Evolutionary conservation across 1,140 invertebrate species (phyloP), one percentile per base, ranked within the genome.

Genomic region (Bombus picipes): DNA sequence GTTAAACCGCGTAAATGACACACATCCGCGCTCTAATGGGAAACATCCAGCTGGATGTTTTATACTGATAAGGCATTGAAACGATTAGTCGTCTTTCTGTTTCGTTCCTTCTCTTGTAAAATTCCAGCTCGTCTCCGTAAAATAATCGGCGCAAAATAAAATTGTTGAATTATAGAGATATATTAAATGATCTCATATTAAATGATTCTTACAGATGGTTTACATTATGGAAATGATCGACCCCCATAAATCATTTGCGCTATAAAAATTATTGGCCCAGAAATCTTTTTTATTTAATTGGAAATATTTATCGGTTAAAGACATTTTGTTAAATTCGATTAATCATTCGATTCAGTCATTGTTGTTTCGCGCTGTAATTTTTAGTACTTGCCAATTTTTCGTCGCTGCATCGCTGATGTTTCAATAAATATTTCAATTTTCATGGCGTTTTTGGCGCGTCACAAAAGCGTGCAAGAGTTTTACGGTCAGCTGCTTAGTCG

Each of bases 1-100:
- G 57, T 39, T 66, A 59, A 59, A 77, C 78, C 81, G 83, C 65
- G 78, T 34, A 70, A 89, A 71, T 81, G 83, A 82, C 87, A 82
- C 43, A 39, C 39, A 88, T 79, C 77, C 65, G 43, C 25, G 43
- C 39, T 65, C 3, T 57, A 70, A 85, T 66, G 41, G 87, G 47
- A 68, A 73, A 80, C 32, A 28, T 28, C 32, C 25, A 37, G 41
- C 28, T 53, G n/a, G 68, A 28, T 32, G 22, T 41, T 41, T 39
- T 41, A 28, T 18, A 34, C 62, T n/a, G 78, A 78, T 78, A 79
- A 87, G 59, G 47, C 32, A 34, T 73, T 53, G 13, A 37, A 59
- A 41, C 77, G 53, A 81, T 77, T 65, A 34, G 32, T 22, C 37
- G 57, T 1, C 13, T 22, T 22, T 41, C 18, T 32, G 34, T n/a